Evolutionary conservation across 2,113 vertebrate species (phyloP).

Genomic region (Todiramphus saurophagus): DNA sequence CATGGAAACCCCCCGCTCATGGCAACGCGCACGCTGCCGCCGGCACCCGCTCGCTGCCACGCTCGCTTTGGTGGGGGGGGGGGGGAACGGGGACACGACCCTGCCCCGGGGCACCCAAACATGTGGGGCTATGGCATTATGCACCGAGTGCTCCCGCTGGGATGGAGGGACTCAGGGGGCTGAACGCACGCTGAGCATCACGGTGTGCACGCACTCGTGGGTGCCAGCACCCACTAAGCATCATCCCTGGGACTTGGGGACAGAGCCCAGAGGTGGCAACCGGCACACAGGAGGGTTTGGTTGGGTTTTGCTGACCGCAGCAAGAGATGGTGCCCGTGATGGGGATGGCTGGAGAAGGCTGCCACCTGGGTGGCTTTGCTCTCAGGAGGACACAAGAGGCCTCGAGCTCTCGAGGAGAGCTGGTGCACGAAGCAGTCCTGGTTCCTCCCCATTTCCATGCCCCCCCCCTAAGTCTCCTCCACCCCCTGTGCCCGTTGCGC

Average conservation of each 20-base stretch:
- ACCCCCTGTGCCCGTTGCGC: rapidly evolving
- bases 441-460: not conserved
- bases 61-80: not conserved
- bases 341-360: not conserved
- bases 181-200: rapidly evolving
- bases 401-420: too few relatives aligned
- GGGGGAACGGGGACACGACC: not conserved
- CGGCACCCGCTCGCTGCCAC: not conserved
- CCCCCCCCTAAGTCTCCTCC: too few relatives aligned
- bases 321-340: not conserved
- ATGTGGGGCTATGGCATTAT: rapidly evolving
- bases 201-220: rapidly evolving
- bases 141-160: rapidly evolving
- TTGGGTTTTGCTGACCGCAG: not conserved
- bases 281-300: not conserved
- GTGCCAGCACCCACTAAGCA: not conserved
- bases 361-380: not conserved
- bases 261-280: not conserved
- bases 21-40: not conserved
- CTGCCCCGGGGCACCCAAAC: rapidly evolving
- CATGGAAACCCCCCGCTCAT: conserved; percentile 35
- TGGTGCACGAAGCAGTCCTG: rapidly evolving
- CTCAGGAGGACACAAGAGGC: rapidly evolving
- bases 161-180: rapidly evolving
- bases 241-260: not conserved